Conservation (phyloP, 2,113 vertebrate species). For the Felis chaus region DNA sequence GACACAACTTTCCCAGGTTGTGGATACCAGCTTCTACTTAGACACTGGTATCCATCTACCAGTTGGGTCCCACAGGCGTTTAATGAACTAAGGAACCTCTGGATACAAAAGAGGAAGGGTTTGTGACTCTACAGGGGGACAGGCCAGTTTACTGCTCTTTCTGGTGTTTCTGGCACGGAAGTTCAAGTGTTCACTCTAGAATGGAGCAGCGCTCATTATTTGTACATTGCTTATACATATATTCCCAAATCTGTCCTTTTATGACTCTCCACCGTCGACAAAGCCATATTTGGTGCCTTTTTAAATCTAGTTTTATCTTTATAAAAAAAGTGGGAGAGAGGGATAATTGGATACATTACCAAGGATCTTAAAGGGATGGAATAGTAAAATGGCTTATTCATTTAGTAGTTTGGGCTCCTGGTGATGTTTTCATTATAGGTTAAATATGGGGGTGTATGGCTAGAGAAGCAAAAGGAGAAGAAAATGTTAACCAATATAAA, state of each 20-base stretch:
- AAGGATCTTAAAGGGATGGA: not conserved
- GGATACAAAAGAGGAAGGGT: not conserved
- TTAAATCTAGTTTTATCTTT: not conserved
- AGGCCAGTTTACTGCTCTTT: not conserved
- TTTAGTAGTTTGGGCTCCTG: not conserved
- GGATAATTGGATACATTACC: not conserved
- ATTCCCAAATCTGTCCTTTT: not conserved
- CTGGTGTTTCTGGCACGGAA: not conserved
- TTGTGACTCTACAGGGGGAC: not conserved
- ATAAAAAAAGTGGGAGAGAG: conserved; percentile 9
- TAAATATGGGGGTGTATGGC: not conserved
- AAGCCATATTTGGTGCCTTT: not conserved
- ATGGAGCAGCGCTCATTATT: not conserved
- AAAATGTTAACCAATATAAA: not conserved
- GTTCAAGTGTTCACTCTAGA: not conserved
- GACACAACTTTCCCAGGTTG: not conserved
- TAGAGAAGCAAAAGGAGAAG: not conserved
- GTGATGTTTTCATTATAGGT: not conserved
- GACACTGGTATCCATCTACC: not conserved
- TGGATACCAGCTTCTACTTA: not conserved
- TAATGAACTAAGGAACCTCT: not conserved
- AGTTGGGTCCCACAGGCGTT: not conserved
- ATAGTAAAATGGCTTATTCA: not conserved
- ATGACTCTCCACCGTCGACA: not conserved
- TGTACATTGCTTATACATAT: not conserved